Evolutionary conservation across 2,113 vertebrate genomes (phyloP).

Genomic region (Nothobranchius kuhntae): DNA sequence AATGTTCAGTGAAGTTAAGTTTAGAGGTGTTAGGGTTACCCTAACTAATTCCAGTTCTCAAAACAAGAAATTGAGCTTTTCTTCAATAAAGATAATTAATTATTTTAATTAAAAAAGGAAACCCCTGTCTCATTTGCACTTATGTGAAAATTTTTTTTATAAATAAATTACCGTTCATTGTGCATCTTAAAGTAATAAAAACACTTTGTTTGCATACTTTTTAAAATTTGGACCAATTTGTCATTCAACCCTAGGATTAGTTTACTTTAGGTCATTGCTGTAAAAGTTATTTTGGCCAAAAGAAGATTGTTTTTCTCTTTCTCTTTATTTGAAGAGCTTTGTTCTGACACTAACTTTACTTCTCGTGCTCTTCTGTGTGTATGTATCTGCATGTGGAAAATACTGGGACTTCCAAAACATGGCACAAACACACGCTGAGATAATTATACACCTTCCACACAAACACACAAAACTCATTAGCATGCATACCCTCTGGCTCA

Average conservation of each 20-base stretch:
- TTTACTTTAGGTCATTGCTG: conserved; percentile 6
- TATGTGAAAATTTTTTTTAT: too few relatives aligned
- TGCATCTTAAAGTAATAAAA: too few relatives aligned
- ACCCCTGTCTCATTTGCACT: too few relatives aligned
- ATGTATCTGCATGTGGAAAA: conserved; percentile 61
- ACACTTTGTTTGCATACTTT: neutral
- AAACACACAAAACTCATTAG: conserved; percentile 40
- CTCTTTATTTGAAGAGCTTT: conserved; percentile 17
- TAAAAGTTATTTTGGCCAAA: conserved; percentile 11
- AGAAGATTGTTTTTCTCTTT: conserved; percentile 18
- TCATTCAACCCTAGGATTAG: neutral
- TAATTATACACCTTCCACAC: conserved; percentile 64
- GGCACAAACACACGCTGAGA: conserved; percentile 69
- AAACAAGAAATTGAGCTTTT: too few relatives aligned
- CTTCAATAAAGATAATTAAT: too few relatives aligned
- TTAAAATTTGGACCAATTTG: neutral
- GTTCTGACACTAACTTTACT: neutral
- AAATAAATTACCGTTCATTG: too few relatives aligned
- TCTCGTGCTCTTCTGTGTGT: conserved; percentile 7
- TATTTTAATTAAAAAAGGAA: too few relatives aligned
- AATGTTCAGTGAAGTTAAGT: too few relatives aligned
- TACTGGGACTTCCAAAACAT: conserved; percentile 69
- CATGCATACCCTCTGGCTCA: neutral
- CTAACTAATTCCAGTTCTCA: too few relatives aligned
- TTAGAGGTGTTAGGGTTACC: too few relatives aligned